Base-by-base conservation (phyloP, 2,797 vertebrate genomes). In the Rhyacichthys aspro region DNA sequence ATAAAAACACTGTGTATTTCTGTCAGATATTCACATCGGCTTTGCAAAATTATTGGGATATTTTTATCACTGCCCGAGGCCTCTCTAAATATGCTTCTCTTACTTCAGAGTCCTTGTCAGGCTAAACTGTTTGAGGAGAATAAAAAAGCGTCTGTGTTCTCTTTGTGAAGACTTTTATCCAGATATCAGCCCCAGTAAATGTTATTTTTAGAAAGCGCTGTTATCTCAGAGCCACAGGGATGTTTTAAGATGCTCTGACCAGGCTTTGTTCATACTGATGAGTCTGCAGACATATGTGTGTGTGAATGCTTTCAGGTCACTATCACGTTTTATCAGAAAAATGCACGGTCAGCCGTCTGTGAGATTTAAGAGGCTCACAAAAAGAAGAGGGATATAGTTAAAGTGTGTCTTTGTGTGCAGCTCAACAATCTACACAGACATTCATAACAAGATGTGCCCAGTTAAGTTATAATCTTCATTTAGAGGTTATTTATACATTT, bases 241-340 rank as follows among this genome's bases (percentile, higher is more conserved):
- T 36, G 14, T 6, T 49, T 52, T 15, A 11, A 43, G 12, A 68
- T 16, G 44, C 39, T 55, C 39, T 42, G 41, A 58, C 33, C 23
- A 18, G 37, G 32, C 8, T 36, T 53, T 33, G 42, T 52, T n/a
- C 43, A 37, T 50, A 23, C 43, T 36, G 34, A 23, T 45, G 14
- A 17, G 47, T 11, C 5, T 43, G 38, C 28, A 55, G 32, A 62
- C 6, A 46, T 55, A 9, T 62, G 5, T 47, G 18, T 44, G 42
- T 3, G 0, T 38, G 59, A 43, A 5, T 23, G 19, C 5, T 59
- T 70, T 70, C 48, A 45, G 50, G 67, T 69, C 60, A 68, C 59
- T 43, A 64, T 43, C 43, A 63, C 55, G 72, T 67, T 28, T 49
- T 17, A 74, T 68, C 53, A 62, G n/a, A n/a, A 33, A 46, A 59